Percentiles rank a stretch among this genome's conserved stretches.
Evolutionary conservation across 2,113 vertebrate species (phyloP).

Genomic region (Alces alces): DNA sequence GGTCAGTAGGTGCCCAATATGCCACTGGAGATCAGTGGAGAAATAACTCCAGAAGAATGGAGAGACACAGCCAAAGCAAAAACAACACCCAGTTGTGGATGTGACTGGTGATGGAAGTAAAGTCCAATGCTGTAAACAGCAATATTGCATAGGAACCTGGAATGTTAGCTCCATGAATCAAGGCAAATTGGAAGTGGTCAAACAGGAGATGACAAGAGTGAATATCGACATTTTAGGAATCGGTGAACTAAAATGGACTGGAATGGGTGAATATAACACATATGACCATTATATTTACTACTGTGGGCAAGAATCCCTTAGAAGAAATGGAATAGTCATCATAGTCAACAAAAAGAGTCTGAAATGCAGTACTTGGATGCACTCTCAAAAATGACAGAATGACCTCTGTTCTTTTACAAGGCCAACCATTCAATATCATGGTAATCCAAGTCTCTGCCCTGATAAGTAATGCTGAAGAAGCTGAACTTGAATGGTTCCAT

Average conservation of each 20-base stretch:
- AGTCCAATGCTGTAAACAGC: background rate
- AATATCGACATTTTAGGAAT: background rate
- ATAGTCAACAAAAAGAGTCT: background rate
- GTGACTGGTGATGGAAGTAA: background rate
- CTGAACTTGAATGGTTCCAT: background rate
- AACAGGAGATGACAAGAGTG: background rate
- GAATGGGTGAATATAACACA: background rate
- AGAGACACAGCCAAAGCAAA: background rate
- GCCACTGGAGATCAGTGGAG: background rate
- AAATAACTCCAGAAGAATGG: background rate
- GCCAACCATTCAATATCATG: background rate
- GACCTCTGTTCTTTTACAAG: background rate
- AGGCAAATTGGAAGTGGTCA: background rate
- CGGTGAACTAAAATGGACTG: background rate
- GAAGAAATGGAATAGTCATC: background rate
- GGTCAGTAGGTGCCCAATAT: background rate
- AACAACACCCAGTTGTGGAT: background rate
- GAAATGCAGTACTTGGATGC: background rate
- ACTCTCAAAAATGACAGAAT: background rate
- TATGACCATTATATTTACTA: background rate
- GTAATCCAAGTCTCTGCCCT: background rate
- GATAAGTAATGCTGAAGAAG: background rate
- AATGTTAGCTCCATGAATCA: background rate
- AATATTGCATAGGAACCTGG: background rate
- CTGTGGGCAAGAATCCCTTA: background rate